Evolutionary conservation across 2,113 vertebrate species (phyloP).

Genomic region (Glaucomys volans): DNA sequence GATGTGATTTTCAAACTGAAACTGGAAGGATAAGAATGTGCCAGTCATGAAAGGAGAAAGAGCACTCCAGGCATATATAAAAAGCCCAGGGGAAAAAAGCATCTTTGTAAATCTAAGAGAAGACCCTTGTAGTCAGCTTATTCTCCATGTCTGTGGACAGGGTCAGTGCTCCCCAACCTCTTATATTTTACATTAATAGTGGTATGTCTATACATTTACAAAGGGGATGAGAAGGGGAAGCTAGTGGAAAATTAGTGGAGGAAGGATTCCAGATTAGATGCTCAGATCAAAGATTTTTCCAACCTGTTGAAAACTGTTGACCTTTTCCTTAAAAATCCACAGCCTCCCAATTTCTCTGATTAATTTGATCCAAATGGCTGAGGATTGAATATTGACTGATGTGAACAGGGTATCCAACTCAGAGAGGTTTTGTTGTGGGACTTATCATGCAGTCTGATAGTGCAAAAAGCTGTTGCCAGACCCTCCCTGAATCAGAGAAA

Average conservation of each 20-base stretch:
- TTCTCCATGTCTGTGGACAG: neutral
- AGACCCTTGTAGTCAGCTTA: neutral
- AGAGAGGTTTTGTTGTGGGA: neutral
- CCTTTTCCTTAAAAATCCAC: slow-evolving; percentile 17
- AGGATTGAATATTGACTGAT: neutral
- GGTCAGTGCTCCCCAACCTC: neutral
- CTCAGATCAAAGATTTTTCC: neutral
- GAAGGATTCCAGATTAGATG: neutral
- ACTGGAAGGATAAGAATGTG: neutral
- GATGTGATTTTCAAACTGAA: neutral
- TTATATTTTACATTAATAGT: slow-evolving; percentile 19
- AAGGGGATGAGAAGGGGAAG: neutral
- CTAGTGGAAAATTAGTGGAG: neutral
- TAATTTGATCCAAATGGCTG: neutral
- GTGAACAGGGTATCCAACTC: neutral
- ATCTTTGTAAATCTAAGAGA: neutral
- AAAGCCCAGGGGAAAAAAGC: neutral
- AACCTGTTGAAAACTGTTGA: neutral
- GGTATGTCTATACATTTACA: neutral
- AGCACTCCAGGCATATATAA: neutral
- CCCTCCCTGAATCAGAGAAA: neutral
- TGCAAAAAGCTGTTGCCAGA: neutral
- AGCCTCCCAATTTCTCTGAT: neutral
- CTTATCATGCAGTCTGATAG: neutral
- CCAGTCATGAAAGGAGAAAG: neutral